Evolutionary conservation across 2,113 vertebrate genomes (phyloP).

Genomic region (Picathartes gymnocephalus): DNA sequence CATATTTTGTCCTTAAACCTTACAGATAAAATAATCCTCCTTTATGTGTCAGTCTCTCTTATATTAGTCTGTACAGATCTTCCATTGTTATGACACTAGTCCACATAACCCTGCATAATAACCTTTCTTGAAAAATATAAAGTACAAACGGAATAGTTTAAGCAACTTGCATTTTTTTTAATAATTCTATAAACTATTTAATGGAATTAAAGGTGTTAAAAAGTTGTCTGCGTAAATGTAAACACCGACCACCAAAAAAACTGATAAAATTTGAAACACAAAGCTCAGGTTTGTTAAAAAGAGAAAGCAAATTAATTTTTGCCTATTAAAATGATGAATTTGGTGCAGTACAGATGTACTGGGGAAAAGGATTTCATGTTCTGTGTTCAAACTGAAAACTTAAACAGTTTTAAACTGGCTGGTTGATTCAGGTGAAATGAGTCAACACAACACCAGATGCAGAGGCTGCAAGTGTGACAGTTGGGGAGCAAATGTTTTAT

Average conservation of each 20-base stretch:
- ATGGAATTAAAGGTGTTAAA: background rate
- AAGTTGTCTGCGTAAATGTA: background rate
- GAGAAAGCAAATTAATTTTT: background rate
- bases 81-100: background rate
- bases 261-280: background rate
- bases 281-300: background rate
- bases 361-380: background rate
- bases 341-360: background rate
- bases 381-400: slow-evolving; percentile 32
- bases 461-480: slow-evolving; percentile 56
- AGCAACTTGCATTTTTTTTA: rapidly evolving
- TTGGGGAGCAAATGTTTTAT: slow-evolving; percentile 60
- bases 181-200: background rate
- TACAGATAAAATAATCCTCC: background rate
- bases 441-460: slow-evolving; percentile 65
- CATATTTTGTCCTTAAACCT: background rate
- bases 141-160: background rate
- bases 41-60: background rate
- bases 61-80: background rate
- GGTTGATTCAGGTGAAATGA: slow-evolving; percentile 65
- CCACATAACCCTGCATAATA: background rate
- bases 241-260: background rate
- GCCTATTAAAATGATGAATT: background rate
- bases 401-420: slow-evolving; percentile 38
- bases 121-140: background rate